phyloP scores from a whole-genome alignment of 1,140 invertebrate species.

The Megalopta genalis region DNA sequence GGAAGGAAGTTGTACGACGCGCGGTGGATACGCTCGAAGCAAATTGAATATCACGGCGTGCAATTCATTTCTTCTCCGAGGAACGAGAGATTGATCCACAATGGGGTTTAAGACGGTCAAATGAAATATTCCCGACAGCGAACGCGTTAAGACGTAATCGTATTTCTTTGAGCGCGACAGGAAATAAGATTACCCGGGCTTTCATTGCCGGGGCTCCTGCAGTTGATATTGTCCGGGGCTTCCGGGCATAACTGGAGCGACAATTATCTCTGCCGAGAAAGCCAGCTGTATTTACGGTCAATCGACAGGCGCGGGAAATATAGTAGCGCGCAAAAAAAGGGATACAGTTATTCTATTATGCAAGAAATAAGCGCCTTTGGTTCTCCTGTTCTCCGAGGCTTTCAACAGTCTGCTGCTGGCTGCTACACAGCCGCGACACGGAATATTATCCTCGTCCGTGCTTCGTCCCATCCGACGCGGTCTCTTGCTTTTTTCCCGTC shows the following conservation, averaged over 20 bases:
- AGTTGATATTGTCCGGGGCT: neutral
- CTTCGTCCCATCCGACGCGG: no score
- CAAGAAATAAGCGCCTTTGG: neutral
- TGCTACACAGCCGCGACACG: no score
- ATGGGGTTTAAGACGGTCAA: neutral
- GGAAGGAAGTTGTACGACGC: neutral
- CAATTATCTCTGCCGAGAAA: neutral
- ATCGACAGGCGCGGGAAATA: neutral
- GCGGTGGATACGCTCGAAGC: neutral
- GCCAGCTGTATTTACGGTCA: neutral
- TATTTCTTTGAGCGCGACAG: constrained; percentile 3
- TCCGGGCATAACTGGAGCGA: neutral
- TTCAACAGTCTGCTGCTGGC: no score
- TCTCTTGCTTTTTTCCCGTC: no score
- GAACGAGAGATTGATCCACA: neutral
- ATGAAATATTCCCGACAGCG: constrained; percentile 6
- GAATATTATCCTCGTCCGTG: no score
- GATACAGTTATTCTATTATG: neutral
- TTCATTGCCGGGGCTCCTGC: neutral
- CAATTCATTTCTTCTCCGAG: neutral
- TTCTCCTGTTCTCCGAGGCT: neutral
- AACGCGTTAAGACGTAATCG: constrained; percentile 6
- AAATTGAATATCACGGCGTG: neutral
- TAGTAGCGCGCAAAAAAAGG: neutral
- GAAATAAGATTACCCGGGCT: neutral